Evolutionary conservation across 2,888 invertebrate genomes (phyloP), one percentile per base, ranked within the genome.

Genomic region (Deroplatys truncata): DNA sequence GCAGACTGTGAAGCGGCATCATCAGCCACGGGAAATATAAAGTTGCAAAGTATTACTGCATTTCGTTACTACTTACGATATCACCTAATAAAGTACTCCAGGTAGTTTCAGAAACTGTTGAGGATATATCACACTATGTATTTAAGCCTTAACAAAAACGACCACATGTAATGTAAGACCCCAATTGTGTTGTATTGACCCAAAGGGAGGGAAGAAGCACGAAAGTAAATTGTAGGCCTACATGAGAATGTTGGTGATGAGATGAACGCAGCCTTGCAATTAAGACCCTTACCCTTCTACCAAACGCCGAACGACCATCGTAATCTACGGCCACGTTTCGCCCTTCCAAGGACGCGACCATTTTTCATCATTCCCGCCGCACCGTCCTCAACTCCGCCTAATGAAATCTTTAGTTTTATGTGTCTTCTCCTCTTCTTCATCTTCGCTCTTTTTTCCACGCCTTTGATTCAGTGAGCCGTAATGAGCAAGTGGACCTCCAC

Each of bases 401-500:
- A 90, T 90, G 90, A 90, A 90, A 90, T 90, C 90, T 90, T 90
- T 85, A 90, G 88, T 85, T 90, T 90, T 88, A 88, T 88, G 90
- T 87, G 84, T 43, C 84, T 82, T 7, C 56, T 84, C 72, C 86
- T n/a, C 29, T 83, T 29, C 72, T 84, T 35, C 82, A 82, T 85
- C 49, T 29, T 84, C 82, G 29, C 82, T n/a, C 31, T 25, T 43
- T 29, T 84, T 29, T 35, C 28, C 84, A 31, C 82, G 72, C 86
- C 86, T 82, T 86, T 86, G 72, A 82, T 86, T 82, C 35, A 35
- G 25, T 84, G 72, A 25, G 82, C 7, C 56, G 56, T 72, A 72
- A 72, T 72, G 56, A 72, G 56, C 56, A 72, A 72, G 56, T 72
- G 56, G 56, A 72, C 56, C 56, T 20, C 56, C 56, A 72, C 56